Base-by-base conservation (phyloP, 2,888 invertebrate genomes). In the Drosophila fulvimacula region DNA sequence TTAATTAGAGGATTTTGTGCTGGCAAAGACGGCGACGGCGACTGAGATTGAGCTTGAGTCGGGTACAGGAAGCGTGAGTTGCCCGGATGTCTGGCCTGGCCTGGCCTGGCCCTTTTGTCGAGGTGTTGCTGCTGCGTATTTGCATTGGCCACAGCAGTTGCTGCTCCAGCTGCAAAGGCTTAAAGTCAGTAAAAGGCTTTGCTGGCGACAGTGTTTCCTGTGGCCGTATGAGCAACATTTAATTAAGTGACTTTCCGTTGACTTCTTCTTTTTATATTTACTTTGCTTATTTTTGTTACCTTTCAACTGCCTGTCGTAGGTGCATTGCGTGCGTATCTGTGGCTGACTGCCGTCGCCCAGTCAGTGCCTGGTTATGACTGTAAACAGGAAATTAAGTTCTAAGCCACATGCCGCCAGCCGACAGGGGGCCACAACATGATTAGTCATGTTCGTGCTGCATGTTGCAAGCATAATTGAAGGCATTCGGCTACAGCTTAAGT, bases 1-100 rank as follows among this genome's bases (percentile, higher is more conserved):
- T 89, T 85, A 87, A 85, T 89, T 85, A 81, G 82, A 67, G 79
- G 77, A 81, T 81, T 86, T 89, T 79, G 76, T 62, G 30, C 24
- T 11, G 55, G 4, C 52, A 44, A 69, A 51, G 51, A 34, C 59
- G 24, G 5, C 17, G 10, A 17, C 17, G 36, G 21, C 67, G 30
- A 17, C 32, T 39, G 32, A 11, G 34, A 58, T 27, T 19, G 24
- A 30, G 51, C 48, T 42, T 27, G 60, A 46, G 46, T 27, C 19
- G 17, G 27, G 42, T 17, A 24, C 15, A 39, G 41, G 49, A 41
- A 38, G 24, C 39, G 19, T 46, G 36, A 19, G 59, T 41, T 46
- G 73, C 55, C 73, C 57, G 62, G 60, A 57, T 70, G 64, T 65
- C 62, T 77, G 65, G 46, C 44, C 15, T 3, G 42, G 42, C 44